These are phyloP conservation scores for Laothoe populi DNA, from an alignment of 2,888 invertebrate species.

Conservation along the genomic window DNA sequence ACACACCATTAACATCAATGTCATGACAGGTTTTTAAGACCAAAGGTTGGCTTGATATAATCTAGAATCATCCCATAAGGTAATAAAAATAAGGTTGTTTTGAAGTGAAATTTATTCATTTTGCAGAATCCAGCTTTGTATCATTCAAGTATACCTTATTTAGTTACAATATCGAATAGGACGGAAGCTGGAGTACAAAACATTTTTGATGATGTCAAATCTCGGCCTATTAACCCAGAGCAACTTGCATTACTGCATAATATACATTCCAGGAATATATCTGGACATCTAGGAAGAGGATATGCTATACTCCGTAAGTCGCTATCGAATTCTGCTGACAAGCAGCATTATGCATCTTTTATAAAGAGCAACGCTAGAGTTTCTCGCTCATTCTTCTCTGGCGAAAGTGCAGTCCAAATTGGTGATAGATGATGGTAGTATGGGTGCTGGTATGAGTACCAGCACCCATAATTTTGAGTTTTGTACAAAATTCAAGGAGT, in stretches of 20 bases:
- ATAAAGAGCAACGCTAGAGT: too few relatives aligned
- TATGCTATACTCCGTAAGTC: conserved; percentile 53
- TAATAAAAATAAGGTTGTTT: neutral
- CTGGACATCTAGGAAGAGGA: conserved; percentile 63
- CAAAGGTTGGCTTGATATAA: too few relatives aligned
- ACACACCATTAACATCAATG: too few relatives aligned
- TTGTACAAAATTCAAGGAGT: too few relatives aligned
- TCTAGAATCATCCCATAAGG: too few relatives aligned
- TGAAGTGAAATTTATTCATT: neutral
- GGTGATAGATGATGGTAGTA: too few relatives aligned
- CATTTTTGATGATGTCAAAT: conserved; percentile 53
- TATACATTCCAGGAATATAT: conserved; percentile 50
- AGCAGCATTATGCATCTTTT: too few relatives aligned
- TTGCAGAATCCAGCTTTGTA: conserved; percentile 55
- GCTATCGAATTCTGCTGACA: neutral
- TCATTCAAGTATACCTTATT: conserved; percentile 51
- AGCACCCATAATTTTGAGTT: too few relatives aligned
- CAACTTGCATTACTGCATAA: conserved; percentile 59
- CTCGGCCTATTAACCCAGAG: conserved; percentile 57
- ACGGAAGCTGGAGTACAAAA: conserved; percentile 51
- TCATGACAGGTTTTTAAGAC: too few relatives aligned
- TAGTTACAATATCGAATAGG: conserved; percentile 57
- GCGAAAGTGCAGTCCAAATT: too few relatives aligned
- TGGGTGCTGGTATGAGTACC: too few relatives aligned
- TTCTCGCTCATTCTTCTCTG: too few relatives aligned